Evolutionary conservation across 92 coral and sea anemone species (phyloP).

Genomic region (Parazoanthus atlanticus): DNA sequence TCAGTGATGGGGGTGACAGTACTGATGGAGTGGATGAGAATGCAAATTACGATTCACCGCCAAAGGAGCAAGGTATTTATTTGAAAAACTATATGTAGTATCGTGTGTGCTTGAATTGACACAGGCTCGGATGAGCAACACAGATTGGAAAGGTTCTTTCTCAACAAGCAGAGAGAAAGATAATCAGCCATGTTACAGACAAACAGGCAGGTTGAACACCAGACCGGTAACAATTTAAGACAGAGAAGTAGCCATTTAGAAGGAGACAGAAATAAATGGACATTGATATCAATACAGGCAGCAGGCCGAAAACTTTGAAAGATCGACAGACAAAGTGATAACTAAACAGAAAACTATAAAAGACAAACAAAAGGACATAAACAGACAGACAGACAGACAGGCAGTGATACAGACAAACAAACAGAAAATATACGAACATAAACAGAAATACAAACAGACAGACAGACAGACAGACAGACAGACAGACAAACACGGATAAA

Average conservation of each 20-base stretch:
- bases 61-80: conserved; percentile 23
- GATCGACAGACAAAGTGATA: no score
- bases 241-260: no score
- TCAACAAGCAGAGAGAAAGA: neutral
- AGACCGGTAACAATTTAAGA: no score
- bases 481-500: no score
- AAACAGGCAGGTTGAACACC: neutral
- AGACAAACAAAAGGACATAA: neutral
- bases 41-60: neutral
- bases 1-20: conserved; percentile 15
- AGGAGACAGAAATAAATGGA: no score
- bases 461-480: neutral
- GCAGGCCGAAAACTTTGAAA: no score
- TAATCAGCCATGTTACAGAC: neutral
- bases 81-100: neutral
- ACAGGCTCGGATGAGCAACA: neutral
- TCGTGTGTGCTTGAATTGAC: neutral
- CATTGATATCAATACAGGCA: no score
- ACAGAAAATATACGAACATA: no score
- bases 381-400: neutral
- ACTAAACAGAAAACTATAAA: no score
- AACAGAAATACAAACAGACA: neutral
- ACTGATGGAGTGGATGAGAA: conserved; percentile 15
- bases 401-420: neutral
- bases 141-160: no score